A percentile compares a stretch with the other conserved stretches of the same genome.
phyloP scores from a whole-genome alignment of 35 echinoderm and acorn worm species.

The Holothuria glaberrima region DNA sequence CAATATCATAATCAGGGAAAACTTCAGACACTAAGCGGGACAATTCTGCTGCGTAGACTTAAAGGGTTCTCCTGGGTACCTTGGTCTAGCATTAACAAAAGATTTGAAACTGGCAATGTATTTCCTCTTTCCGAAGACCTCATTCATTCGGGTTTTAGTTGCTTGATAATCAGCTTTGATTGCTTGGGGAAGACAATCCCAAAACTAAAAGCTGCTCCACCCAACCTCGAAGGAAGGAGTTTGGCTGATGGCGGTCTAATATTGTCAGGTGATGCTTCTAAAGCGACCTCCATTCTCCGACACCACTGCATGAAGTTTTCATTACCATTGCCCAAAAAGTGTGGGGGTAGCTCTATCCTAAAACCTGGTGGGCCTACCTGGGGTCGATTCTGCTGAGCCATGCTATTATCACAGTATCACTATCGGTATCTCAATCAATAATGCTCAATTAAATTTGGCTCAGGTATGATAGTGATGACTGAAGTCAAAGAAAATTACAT shows the following conservation, averaged over 20 bases:
- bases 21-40: constrained; percentile 6
- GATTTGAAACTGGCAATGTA: constrained; percentile 1
- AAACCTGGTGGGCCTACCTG: background rate
- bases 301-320: constrained; percentile 20
- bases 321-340: too few relatives aligned
- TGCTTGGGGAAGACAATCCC: background rate
- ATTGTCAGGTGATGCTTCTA: background rate
- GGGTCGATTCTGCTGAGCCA: too few relatives aligned
- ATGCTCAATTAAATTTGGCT: too few relatives aligned
- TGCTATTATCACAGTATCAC: too few relatives aligned
- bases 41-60: constrained; percentile 24
- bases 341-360: background rate
- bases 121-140: background rate
- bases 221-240: too few relatives aligned
- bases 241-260: background rate
- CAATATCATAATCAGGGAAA: constrained; percentile 51
- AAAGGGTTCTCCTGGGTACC: constrained; percentile 24
- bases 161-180: background rate
- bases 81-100: constrained; percentile 5
- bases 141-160: background rate
- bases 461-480: too few relatives aligned
- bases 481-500: too few relatives aligned
- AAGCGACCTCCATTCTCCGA: too few relatives aligned
- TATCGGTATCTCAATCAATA: too few relatives aligned
- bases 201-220: constrained; percentile 20